Conservation (phyloP, 2,888 invertebrate genomes). For the Lydus trimaculatus region DNA sequence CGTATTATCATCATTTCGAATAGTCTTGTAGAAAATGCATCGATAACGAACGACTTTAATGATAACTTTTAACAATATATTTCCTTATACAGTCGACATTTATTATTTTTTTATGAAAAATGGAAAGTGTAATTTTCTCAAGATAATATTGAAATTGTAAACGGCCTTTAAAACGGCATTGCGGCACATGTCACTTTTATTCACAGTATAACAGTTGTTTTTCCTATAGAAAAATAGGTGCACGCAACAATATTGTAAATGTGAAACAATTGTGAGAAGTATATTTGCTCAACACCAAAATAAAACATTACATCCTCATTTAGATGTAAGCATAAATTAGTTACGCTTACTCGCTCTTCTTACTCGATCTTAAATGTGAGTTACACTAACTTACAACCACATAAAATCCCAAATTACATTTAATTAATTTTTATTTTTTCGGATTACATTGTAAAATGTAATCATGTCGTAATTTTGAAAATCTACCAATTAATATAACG, state of each 20-base stretch:
- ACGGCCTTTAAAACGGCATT: constrained; percentile 25
- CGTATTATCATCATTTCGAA: not conserved
- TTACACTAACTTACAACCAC: constrained; percentile 19
- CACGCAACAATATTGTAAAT: constrained; percentile 8
- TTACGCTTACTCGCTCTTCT: constrained; percentile 16
- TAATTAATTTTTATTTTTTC: constrained; percentile 11
- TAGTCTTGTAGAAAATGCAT: not conserved
- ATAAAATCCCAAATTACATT: constrained; percentile 22
- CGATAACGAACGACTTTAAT: not conserved
- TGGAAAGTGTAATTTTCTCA: not conserved
- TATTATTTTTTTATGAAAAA: not conserved
- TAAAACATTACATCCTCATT: constrained; percentile 24
- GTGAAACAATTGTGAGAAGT: constrained; percentile 25
- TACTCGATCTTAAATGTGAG: not conserved
- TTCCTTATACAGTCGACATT: not conserved
- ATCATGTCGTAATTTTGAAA: not conserved
- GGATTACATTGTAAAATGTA: not conserved
- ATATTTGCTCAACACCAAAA: constrained; percentile 7
- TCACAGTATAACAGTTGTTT: constrained; percentile 10
- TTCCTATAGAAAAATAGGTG: not conserved
- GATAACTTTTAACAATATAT: not conserved
- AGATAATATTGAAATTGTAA: constrained; percentile 17
- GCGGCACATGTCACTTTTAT: constrained; percentile 32
- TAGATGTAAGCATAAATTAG: constrained; percentile 27
- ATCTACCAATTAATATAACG: not conserved